Conservation (phyloP, 2,888 invertebrate genomes). For the Candidula unifasciata region DNA sequence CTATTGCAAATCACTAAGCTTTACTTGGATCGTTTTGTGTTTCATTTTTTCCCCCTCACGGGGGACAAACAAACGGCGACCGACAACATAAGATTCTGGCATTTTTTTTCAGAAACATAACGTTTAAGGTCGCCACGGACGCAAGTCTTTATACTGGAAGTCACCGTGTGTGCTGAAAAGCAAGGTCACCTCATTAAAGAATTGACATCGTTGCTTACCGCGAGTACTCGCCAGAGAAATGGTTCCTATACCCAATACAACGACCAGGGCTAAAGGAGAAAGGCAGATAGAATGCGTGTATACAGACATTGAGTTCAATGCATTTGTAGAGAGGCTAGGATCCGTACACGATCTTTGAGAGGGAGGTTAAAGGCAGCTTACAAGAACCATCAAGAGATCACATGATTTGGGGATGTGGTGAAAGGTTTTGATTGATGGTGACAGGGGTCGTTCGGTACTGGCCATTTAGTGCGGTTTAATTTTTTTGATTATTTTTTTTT, state of each 20-base stretch:
- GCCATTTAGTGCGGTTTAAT: conserved; percentile 35
- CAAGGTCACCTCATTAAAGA: conserved; percentile 27
- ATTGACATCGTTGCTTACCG: not conserved
- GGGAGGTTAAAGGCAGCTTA: too few relatives aligned
- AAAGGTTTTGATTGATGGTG: conserved; percentile 28
- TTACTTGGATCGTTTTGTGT: conserved; percentile 30
- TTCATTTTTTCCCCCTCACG: not conserved
- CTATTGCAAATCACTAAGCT: conserved; percentile 1
- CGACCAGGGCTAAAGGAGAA: not conserved
- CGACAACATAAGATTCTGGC: not conserved
- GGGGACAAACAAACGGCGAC: not conserved
- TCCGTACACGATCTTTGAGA: not conserved
- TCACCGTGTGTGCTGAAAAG: not conserved
- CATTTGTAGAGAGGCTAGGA: conserved; percentile 8
- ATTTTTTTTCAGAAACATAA: not conserved
- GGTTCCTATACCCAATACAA: not conserved
- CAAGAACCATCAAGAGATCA: not conserved
- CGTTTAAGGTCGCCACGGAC: conserved; percentile 27
- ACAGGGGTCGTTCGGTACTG: conserved; percentile 29
- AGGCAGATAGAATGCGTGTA: conserved; percentile 5
- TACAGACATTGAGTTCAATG: conserved; percentile 31
- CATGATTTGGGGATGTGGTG: not conserved
- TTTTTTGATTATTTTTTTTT: conserved; percentile 1
- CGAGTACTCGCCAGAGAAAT: not conserved
- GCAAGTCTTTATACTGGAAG: not conserved